phyloP scores from a whole-genome alignment of 2,888 invertebrate species.

The Melinaea menophilus region DNA sequence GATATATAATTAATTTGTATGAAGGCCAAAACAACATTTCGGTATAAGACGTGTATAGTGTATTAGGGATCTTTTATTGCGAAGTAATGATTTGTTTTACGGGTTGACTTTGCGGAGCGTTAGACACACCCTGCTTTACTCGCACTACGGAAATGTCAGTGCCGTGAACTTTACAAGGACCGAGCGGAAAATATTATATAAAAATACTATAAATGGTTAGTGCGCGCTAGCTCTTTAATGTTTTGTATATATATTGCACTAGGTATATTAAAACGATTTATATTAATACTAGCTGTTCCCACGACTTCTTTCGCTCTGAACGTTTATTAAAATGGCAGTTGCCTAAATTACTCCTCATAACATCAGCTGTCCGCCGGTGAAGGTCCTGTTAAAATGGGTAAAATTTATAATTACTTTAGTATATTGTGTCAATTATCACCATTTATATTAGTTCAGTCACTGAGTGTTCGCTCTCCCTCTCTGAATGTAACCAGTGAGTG shows the following conservation, averaged over 20 bases:
- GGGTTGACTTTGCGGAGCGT: slow-evolving; percentile 21
- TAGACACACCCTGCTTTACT: slow-evolving; percentile 24
- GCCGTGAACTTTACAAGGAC: slow-evolving; percentile 34
- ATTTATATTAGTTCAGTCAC: background rate
- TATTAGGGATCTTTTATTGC: slow-evolving; percentile 6
- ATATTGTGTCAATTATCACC: background rate
- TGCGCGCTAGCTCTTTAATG: background rate
- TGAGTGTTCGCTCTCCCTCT: slow-evolving; percentile 1
- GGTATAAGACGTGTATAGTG: background rate
- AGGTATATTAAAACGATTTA: too few relatives aligned
- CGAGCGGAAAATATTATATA: slow-evolving; percentile 10
- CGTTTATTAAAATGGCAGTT: too few relatives aligned
- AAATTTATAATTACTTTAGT: background rate
- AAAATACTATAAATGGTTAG: too few relatives aligned
- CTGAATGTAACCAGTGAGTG: background rate
- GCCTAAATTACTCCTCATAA: too few relatives aligned
- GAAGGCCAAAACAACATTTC: background rate
- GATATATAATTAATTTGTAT: background rate
- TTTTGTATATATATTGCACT: background rate
- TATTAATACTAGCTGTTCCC: too few relatives aligned
- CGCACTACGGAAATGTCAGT: slow-evolving; percentile 30
- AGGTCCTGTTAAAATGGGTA: too few relatives aligned
- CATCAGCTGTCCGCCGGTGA: too few relatives aligned
- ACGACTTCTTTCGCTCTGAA: too few relatives aligned
- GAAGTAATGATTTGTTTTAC: slow-evolving; percentile 27